These are phyloP conservation scores for Vanacampus margaritifer DNA, from an alignment of 2,113 vertebrate genomes.

Conservation along the genomic window DNA sequence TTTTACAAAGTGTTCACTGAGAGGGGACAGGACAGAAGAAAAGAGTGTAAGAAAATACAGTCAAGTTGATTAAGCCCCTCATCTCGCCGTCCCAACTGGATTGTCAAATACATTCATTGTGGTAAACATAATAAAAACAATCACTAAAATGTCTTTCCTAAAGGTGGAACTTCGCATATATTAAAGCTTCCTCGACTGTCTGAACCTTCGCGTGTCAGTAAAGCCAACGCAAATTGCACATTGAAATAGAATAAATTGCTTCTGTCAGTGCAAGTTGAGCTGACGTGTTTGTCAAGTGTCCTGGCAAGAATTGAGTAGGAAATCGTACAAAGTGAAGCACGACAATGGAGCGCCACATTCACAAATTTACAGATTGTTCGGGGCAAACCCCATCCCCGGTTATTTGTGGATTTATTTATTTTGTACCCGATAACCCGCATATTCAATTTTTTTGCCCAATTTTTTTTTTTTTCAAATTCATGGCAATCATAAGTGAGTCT, in stretches of 20 bases:
- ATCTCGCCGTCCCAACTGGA: constrained; percentile 41
- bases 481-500: too few relatives aligned
- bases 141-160: too few relatives aligned
- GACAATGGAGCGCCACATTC: too few relatives aligned
- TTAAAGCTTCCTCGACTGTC: background rate
- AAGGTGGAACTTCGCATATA: too few relatives aligned
- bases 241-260: constrained; percentile 28
- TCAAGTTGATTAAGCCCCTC: constrained; percentile 8
- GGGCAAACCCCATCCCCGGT: too few relatives aligned
- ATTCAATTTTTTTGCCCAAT: too few relatives aligned
- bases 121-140: background rate
- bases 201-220: constrained; percentile 15
- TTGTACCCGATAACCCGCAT: too few relatives aligned
- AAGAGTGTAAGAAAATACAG: constrained; percentile 60
- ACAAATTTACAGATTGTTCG: too few relatives aligned
- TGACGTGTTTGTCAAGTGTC: constrained; percentile 6
- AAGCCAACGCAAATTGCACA: constrained; percentile 44
- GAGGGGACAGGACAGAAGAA: constrained; percentile 32
- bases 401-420: too few relatives aligned
- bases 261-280: constrained; percentile 40
- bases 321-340: background rate
- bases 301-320: background rate
- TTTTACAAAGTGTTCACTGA: constrained; percentile 29
- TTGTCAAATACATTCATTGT: constrained; percentile 54
- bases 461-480: too few relatives aligned